Conservation (phyloP, 2,888 invertebrate genomes). For the Hoplodrina ambigua region DNA sequence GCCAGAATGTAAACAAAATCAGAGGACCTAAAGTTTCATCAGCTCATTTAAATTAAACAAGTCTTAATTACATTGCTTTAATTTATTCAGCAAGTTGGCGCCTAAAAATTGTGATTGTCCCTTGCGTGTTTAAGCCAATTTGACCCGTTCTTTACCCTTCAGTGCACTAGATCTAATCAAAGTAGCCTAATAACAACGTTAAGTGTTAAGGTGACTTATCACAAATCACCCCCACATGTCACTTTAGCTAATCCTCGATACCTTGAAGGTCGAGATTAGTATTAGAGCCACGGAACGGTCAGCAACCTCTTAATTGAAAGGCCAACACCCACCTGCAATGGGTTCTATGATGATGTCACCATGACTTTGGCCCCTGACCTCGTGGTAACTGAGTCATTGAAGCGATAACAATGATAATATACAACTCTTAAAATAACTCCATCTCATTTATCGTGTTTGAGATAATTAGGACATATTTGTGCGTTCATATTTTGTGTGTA, state of each 20-base stretch:
- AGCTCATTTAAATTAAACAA: constrained; percentile 17
- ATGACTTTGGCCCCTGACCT: constrained; percentile 69
- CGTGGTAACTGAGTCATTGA: constrained; percentile 64
- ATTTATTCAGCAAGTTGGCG: constrained; percentile 24
- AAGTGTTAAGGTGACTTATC: constrained; percentile 42
- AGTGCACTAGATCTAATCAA: constrained; percentile 28
- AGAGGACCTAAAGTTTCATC: background rate
- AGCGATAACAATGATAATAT: constrained; percentile 64
- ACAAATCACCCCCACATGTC: constrained; percentile 33
- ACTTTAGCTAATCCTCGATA: constrained; percentile 39
- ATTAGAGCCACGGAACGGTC: constrained; percentile 51
- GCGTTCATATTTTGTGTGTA: constrained; percentile 30
- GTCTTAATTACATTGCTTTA: constrained; percentile 13
- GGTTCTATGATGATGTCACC: constrained; percentile 67
- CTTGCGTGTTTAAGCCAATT: constrained; percentile 29
- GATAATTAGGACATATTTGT: constrained; percentile 55
- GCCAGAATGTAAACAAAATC: background rate
- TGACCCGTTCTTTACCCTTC: constrained; percentile 20
- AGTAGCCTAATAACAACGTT: constrained; percentile 10
- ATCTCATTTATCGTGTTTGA: constrained; percentile 47
- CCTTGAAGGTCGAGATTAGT: constrained; percentile 51
- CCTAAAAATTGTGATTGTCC: constrained; percentile 1
- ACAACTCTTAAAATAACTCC: constrained; percentile 62
- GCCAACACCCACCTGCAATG: constrained; percentile 66
- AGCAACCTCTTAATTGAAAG: constrained; percentile 68